A percentile compares a stretch with the other conserved stretches of the same genome.
Conservation (phyloP, 2,797 vertebrate genomes). For the Fringilla coelebs region DNA sequence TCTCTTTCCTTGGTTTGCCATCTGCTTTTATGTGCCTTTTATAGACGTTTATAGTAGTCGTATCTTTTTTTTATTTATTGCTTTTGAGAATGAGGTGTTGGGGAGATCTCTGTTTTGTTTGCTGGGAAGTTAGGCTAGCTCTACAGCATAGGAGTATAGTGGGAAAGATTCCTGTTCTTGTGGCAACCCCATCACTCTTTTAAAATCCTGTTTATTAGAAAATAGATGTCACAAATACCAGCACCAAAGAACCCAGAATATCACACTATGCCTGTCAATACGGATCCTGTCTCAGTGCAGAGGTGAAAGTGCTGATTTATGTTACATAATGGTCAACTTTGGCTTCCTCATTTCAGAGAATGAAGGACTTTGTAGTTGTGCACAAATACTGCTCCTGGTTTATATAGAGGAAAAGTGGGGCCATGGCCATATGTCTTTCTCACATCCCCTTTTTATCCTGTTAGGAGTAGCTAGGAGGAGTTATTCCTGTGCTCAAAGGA, state of each 20-base stretch:
- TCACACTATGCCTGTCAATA: background rate
- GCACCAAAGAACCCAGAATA: background rate
- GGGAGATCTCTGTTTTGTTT: background rate
- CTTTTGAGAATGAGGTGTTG: background rate
- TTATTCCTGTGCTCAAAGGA: constrained; percentile 29
- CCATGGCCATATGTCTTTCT: background rate
- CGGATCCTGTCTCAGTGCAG: background rate
- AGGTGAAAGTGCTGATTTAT: background rate
- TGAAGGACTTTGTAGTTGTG: background rate
- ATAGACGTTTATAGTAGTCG: background rate
- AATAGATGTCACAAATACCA: background rate
- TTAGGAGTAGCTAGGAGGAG: background rate
- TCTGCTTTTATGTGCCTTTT: background rate
- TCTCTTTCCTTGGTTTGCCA: background rate
- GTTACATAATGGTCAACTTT: background rate
- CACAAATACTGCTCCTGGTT: background rate
- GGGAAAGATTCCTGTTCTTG: background rate
- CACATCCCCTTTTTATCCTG: constrained; percentile 1
- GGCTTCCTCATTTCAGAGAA: background rate
- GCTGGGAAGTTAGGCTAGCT: background rate
- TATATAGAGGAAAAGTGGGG: background rate
- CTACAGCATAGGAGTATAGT: background rate
- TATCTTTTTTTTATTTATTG: background rate
- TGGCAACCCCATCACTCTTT: background rate
- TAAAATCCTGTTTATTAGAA: background rate